These are phyloP conservation scores for Callimorpha dominula DNA, from an alignment of 2,888 invertebrate species.

Conservation along the genomic window DNA sequence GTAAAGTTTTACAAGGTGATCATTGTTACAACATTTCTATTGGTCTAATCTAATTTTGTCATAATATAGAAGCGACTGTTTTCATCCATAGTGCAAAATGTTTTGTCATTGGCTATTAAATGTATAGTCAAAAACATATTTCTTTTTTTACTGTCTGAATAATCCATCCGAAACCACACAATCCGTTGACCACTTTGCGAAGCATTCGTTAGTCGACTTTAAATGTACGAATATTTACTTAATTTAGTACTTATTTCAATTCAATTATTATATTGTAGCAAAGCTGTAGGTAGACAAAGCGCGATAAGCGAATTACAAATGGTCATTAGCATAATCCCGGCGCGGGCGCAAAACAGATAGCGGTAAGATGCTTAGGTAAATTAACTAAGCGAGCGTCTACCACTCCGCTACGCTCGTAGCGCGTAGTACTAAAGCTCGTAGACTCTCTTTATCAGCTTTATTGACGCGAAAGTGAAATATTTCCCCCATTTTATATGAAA, in stretches of 20 bases:
- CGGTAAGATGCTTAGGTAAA: constrained; percentile 85
- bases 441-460: constrained; percentile 59
- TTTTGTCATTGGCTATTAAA: too few relatives aligned
- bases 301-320: constrained; percentile 82
- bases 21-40: too few relatives aligned
- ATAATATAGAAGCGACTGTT: too few relatives aligned
- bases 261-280: constrained; percentile 58
- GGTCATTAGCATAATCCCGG: constrained; percentile 81
- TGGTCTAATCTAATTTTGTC: too few relatives aligned
- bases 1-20: too few relatives aligned
- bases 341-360: constrained; percentile 82
- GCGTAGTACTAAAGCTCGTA: constrained; percentile 53
- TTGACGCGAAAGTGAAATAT: constrained; percentile 50
- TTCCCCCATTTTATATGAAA: constrained; percentile 31
- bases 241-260: constrained; percentile 42
- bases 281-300: constrained; percentile 75
- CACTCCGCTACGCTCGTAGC: constrained; percentile 54
- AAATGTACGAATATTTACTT: constrained; percentile 14
- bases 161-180: not conserved
- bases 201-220: constrained; percentile 12
- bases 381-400: constrained; percentile 71
- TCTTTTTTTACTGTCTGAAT: too few relatives aligned
- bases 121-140: too few relatives aligned
- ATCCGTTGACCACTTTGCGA: not conserved
- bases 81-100: too few relatives aligned